These are phyloP conservation scores for Schlechtendalia chinensis DNA, from an alignment of 1,140 invertebrate species.

Conservation along the genomic window DNA sequence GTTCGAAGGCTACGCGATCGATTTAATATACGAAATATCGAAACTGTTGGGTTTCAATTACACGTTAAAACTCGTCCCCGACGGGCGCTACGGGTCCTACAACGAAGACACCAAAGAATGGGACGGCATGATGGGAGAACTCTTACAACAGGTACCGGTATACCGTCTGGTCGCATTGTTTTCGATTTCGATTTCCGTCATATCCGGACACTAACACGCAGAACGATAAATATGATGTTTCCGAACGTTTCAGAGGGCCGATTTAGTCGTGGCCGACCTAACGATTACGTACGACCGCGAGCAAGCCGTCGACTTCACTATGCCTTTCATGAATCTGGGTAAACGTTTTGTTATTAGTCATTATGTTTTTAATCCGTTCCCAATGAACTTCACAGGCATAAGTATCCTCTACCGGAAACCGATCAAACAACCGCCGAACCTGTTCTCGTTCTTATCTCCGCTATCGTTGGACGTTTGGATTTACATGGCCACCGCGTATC, in stretches of 20 bases:
- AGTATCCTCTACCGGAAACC: slow-evolving; percentile 77
- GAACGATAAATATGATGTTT: background rate
- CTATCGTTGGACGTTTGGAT: slow-evolving; percentile 90
- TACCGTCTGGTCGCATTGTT: too few species aligned
- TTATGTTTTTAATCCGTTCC: background rate
- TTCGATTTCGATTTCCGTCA: too few species aligned
- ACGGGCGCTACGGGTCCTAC: slow-evolving; percentile 76
- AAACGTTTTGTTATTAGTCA: slow-evolving; percentile 51
- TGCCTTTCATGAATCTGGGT: slow-evolving; percentile 87
- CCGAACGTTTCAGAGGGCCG: slow-evolving; percentile 69
- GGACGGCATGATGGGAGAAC: slow-evolving; percentile 92
- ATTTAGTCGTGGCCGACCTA: slow-evolving; percentile 87
- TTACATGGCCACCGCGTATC: slow-evolving; percentile 83
- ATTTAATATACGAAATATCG: slow-evolving; percentile 85
- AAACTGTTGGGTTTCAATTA: slow-evolving; percentile 87
- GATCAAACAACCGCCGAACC: slow-evolving; percentile 66
- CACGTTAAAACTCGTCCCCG: slow-evolving; percentile 76
- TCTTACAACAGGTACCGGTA: slow-evolving; percentile 73
- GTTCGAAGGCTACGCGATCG: slow-evolving; percentile 84
- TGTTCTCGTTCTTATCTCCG: slow-evolving; percentile 87
- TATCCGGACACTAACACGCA: too few species aligned
- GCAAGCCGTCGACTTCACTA: slow-evolving; percentile 82
- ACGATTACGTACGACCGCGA: slow-evolving; percentile 87
- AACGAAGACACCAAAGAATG: slow-evolving; percentile 79
- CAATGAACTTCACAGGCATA: slow-evolving; percentile 60